Base-by-base conservation (phyloP, 2,113 vertebrate genomes). In the Mesoclemmys tuberculata region DNA sequence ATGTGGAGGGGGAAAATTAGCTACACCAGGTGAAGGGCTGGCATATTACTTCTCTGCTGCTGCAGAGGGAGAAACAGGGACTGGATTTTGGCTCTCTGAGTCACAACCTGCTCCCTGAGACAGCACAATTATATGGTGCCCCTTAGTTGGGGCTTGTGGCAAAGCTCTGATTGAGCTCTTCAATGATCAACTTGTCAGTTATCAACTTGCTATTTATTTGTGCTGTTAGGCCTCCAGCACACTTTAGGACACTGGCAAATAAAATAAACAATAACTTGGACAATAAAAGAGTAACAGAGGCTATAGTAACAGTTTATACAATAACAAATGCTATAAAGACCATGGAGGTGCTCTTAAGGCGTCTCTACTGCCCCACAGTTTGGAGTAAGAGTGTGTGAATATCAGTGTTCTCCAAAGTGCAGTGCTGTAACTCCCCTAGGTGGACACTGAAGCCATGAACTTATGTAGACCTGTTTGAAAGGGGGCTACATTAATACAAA, bases 131-230 rank as follows among this genome's bases (percentile, higher is more conserved):
- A 44, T 77, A 77, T 14, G 38, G 41, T 0, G 0, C 27, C 89
- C 16, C 38, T 64, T n/a, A 87, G 41, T 3, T 52, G n/a, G 51
- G 68, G 8, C 27, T 92, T 71, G 61, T 56, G 22, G 14, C 82
- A 87, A 89, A 94, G 49, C 22, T 48, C 29, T 77, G 83, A 54
- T 49, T 64, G 35, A 48, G 10, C 68, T 31, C 31, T 71, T 46
- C 79, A 24, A 71, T n/a, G 51, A 51, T 21, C 8, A 1, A 0
- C 49, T 93, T 68, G 41, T 8, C 44, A 86, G 22, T n/a, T n/a
- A n/a, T n/a, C n/a, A n/a, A n/a, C n/a, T n/a, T 80, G 79, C 92
- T 80, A 81, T 86, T 35, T 80, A 55, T 91, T 93, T 87, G 52
- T 64, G 35, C 5, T 91, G 31, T 79, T 54, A 78, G 26, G 41